Evolutionary conservation across 2,113 vertebrate species (phyloP).

Genomic region (Ophthalmolycus amberensis): DNA sequence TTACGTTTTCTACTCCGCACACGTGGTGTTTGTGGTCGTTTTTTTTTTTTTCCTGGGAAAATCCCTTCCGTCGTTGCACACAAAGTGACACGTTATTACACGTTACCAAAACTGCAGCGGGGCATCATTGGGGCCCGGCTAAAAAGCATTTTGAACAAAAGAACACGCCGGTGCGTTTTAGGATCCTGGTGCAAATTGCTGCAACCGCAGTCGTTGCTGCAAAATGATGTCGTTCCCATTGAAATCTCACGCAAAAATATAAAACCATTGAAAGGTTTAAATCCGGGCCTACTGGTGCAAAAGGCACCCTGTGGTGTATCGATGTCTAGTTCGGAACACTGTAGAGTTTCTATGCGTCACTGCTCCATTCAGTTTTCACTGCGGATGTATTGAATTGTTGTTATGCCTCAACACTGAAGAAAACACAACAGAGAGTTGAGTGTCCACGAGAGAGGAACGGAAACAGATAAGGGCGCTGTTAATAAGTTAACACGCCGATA

Average conservation of each 20-base stretch:
- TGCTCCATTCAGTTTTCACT: not conserved
- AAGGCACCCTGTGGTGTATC: not conserved
- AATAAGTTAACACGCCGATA: not conserved
- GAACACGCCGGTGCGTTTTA: not conserved
- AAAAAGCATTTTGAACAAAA: not conserved
- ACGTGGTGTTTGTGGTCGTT: not conserved
- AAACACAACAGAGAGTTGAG: not conserved
- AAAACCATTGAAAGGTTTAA: not conserved
- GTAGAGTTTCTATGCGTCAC: not conserved
- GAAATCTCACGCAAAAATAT: not conserved
- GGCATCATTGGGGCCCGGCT: not conserved
- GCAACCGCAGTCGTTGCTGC: not conserved
- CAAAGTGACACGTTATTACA: not conserved
- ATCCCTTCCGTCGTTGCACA: not conserved
- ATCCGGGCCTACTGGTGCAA: not conserved
- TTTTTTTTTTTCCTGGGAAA: not conserved
- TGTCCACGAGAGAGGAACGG: not conserved
- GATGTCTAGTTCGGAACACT: slow-evolving; percentile 3
- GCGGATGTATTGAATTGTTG: slow-evolving; percentile 14
- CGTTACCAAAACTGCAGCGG: not conserved
- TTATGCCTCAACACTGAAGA: not conserved
- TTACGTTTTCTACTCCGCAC: not conserved
- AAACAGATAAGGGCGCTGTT: not conserved
- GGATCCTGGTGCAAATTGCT: slow-evolving; percentile 4
- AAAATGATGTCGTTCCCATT: not conserved